phyloP scores from a whole-genome alignment of 2,888 invertebrate species.

The Leistus spinibarbis region DNA sequence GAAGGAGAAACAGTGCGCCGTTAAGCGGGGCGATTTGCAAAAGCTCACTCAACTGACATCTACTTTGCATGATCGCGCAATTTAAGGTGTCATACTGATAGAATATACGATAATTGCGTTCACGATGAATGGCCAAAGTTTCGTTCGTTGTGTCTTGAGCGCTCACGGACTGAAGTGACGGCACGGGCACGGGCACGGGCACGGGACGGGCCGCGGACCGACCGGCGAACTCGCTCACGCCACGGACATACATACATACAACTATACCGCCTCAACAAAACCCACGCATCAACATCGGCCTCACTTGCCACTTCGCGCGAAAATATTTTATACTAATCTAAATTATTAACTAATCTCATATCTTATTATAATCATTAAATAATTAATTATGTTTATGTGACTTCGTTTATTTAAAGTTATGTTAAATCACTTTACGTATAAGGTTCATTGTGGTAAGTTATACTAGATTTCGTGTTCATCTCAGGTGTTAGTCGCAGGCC shows the following conservation, averaged over 20 bases:
- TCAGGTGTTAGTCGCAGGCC: no score
- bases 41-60: slow-evolving; percentile 43
- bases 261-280: no score
- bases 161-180: slow-evolving; percentile 22
- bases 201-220: background rate
- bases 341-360: no score
- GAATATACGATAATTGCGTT: slow-evolving; percentile 56
- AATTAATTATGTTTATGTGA: no score
- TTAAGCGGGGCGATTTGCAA: slow-evolving; percentile 47
- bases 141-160: slow-evolving; percentile 50
- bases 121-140: slow-evolving; percentile 55
- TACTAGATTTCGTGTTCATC: no score
- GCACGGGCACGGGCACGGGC: background rate
- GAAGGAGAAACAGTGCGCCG: slow-evolving; percentile 45
- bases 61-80: slow-evolving; percentile 56
- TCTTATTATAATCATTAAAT: background rate
- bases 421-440: no score
- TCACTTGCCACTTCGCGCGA: background rate
- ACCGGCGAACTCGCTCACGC: background rate
- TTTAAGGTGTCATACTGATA: slow-evolving; percentile 55
- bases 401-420: no score
- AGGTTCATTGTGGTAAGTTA: no score
- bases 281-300: background rate
- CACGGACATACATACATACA: background rate
- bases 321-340: no score